Evolutionary conservation across 2,113 vertebrate species (phyloP).

Genomic region (Harpagus bidentatus): DNA sequence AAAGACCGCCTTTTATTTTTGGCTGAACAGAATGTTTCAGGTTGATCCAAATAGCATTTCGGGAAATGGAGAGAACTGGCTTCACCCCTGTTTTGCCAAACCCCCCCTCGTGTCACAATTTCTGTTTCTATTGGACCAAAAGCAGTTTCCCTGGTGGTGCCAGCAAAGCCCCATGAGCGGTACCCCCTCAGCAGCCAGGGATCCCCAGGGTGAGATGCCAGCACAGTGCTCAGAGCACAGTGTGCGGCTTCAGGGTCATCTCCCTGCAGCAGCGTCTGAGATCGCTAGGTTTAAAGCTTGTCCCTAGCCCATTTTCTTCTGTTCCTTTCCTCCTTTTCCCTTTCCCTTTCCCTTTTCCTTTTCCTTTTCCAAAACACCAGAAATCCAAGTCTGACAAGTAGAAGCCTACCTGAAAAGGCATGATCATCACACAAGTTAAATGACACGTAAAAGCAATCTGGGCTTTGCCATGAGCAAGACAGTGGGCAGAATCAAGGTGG

Average conservation of each 20-base stretch:
- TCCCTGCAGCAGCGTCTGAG: not conserved
- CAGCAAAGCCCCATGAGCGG: not conserved
- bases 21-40: not conserved
- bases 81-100: not conserved
- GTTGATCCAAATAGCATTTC: not conserved
- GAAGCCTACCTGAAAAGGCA: not conserved
- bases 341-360: not conserved
- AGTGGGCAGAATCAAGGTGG: not conserved
- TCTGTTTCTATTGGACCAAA: not conserved
- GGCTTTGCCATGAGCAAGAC: not conserved
- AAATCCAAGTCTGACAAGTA: too few relatives aligned
- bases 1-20: accelerated
- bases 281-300: accelerated
- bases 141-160: not conserved
- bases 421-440: not conserved
- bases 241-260: accelerated
- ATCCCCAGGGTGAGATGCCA: accelerated
- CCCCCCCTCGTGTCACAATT: accelerated
- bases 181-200: not conserved
- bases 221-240: not conserved
- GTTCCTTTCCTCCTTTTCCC: not conserved
- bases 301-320: too few relatives aligned
- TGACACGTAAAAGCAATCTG: accelerated
- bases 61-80: not conserved
- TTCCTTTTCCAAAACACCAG: not conserved